Evolutionary conservation across 2,888 invertebrate species (phyloP).

Genomic region (Esperia sulphurella): DNA sequence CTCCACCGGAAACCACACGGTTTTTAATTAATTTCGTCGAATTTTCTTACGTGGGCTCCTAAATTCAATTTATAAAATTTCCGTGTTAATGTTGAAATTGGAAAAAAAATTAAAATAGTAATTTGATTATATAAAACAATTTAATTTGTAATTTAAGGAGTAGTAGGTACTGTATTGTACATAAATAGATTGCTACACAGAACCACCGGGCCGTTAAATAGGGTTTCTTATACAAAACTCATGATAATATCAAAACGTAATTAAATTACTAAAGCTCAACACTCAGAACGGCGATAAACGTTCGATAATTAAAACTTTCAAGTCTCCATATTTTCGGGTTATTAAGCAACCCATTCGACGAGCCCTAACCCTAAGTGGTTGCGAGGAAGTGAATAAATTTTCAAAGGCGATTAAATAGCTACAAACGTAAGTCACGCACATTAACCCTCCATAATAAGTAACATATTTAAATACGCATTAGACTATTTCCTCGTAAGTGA

Average conservation of each 20-base stretch:
- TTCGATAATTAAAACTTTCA: slow-evolving; percentile 54
- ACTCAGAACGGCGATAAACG: slow-evolving; percentile 41
- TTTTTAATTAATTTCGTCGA: no score
- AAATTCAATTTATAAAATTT: no score
- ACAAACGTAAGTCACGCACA: slow-evolving; percentile 40
- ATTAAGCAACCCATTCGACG: slow-evolving; percentile 45
- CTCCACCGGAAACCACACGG: no score
- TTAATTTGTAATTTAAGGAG: no score
- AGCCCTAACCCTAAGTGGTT: slow-evolving; percentile 20
- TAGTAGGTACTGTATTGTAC: no score
- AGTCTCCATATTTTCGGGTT: slow-evolving; percentile 56
- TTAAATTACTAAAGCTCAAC: slow-evolving; percentile 29
- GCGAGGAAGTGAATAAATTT: slow-evolving; percentile 50
- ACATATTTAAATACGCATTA: slow-evolving; percentile 66
- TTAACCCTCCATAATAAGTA: slow-evolving; percentile 33
- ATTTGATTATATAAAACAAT: no score
- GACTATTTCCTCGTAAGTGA: slow-evolving; percentile 50
- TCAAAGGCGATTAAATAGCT: slow-evolving; percentile 40
- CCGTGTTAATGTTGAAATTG: no score
- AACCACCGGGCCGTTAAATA: no score
- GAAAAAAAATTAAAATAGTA: no score
- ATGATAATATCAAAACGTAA: slow-evolving; percentile 9
- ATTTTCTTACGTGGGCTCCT: no score
- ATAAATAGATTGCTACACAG: no score
- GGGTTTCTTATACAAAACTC: not conserved